Base-by-base conservation (phyloP, 2,888 invertebrate genomes). In the Microdon myrmicae region DNA sequence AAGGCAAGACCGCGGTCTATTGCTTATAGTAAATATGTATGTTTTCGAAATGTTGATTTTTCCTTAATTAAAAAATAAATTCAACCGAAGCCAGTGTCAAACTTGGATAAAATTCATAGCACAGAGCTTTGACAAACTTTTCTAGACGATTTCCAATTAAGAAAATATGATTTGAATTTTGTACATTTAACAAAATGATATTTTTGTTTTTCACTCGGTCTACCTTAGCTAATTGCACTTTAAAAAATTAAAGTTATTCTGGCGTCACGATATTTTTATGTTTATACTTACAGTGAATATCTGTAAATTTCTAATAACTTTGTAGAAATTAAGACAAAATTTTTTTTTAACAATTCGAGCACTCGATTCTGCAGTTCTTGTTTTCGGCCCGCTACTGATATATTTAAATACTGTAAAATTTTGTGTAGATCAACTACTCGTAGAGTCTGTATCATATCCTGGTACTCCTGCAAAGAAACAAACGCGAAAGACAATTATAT, bases 381-480 rank as follows among this genome's bases (percentile, higher is more conserved):
- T 82, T 93, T 93, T 74, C 90, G 83, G 67, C 92, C 92, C 71
- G 86, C 86, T 79, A 89, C 89, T 74, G 89, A 90, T 77, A 87
- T 84, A 70, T 90, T 90, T 71, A 90, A 88, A 81, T 86, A 90
- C 74, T 88, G 88, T 75, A 92, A 83, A 75, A 93, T 82, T 81
- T 87, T 87, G 82, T 92, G 91, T 76, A 93, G 86, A 81, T 92
- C 92, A 78, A 89, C 88, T 71, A 92, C 91, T 73, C 92, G 87
- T 82, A 92, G 91, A 71, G 75, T 74, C 70, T 74, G 73, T 72
- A 79, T 70, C 77, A 77, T 79, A 69, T 77, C 76, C 75, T 79
- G 74, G 71, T 75, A 79, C 71, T 77, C 77, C 77, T 77, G 37
- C 2, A 72, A 70, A 41, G 14, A 13, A 53, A n/a, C n/a, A n/a